Evolutionary conservation across 2,888 invertebrate species (phyloP), one percentile per base, ranked within the genome.

Genomic region (Orthonychiurus folsomi): DNA sequence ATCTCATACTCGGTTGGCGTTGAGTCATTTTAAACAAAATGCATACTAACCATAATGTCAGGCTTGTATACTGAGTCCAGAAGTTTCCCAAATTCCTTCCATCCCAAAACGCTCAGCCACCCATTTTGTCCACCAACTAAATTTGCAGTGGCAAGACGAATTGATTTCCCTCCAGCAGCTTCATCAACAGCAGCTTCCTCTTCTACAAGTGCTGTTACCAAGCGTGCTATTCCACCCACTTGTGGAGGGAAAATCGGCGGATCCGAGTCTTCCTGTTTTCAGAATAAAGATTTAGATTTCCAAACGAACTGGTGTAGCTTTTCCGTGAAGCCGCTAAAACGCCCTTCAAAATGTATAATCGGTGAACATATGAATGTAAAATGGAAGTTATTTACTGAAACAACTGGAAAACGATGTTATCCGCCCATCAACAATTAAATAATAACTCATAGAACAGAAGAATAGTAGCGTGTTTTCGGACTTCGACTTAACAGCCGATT

Each of bases 111-210:
- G 50, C 66, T 60, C 2, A 70, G 18, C 65, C 69, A 71, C 1
- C 72, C 72, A 56, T 62, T 69, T 59, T 69, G 69, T 3, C 70
- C 72, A 1, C 70, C 69, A 37, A 71, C 66, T 12, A 69, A 27
- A 59, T 69, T 71, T 21, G 70, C 70, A 53, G 66, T 62, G 2
- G 53, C 62, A 23, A 72, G 26, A 20, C 56, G 27, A 0, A 65
- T 2, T 20, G 37, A 37, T 2, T 28, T 23, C n/a, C 20, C 24
- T 12, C 50, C 24, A 1, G 50, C 21, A 2, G 28, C 60, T n/a
- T n/a, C n/a, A n/a, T n/a, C n/a, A 2, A 1, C 24, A 2, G 27
- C 20, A 9, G 3, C 23, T 47, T 57, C 47, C 37, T 57, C 28
- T 3, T 57, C 9, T 28, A 9, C 28, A n/a, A 57, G 25, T 21